phyloP scores from a whole-genome alignment of 1,140 invertebrate genomes.

The Zaprionus ghesquierei region DNA sequence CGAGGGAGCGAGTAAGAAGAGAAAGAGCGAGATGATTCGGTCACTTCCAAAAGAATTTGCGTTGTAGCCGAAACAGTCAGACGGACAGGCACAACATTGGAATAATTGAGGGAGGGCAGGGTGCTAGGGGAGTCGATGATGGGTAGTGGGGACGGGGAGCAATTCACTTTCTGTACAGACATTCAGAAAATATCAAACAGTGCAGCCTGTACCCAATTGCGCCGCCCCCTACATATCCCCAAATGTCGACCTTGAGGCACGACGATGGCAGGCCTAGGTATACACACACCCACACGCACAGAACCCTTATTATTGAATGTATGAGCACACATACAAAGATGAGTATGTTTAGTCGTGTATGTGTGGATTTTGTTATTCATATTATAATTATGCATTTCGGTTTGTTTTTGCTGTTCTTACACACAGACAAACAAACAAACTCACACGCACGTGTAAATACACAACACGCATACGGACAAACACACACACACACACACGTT shows the following conservation, averaged over 20 bases:
- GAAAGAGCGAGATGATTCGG: background rate
- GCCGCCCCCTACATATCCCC: background rate
- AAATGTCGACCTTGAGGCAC: slow-evolving; percentile 30
- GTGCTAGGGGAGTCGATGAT: background rate
- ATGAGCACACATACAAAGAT: background rate
- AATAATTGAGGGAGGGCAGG: background rate
- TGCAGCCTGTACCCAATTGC: slow-evolving; percentile 7
- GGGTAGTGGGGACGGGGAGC: background rate
- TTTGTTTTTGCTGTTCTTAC: slow-evolving; percentile 34
- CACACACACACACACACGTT: background rate
- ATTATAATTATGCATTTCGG: slow-evolving; percentile 53
- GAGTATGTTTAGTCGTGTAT: background rate
- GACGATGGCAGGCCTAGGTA: slow-evolving; percentile 27
- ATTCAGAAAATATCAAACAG: background rate
- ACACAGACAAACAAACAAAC: slow-evolving; percentile 5
- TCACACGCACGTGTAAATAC: background rate
- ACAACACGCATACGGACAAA: background rate
- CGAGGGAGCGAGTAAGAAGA: background rate
- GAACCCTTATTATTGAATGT: slow-evolving; percentile 1
- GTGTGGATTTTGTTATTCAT: slow-evolving; percentile 33
- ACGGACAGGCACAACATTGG: slow-evolving; percentile 1
- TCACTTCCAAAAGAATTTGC: slow-evolving; percentile 30
- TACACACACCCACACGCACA: slow-evolving; percentile 13
- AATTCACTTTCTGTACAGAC: slow-evolving; percentile 4
- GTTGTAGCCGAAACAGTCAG: slow-evolving; percentile 29